These are phyloP conservation scores for Pollachius pollachius DNA, from an alignment of 2,113 vertebrate species.

Conservation along the genomic window DNA sequence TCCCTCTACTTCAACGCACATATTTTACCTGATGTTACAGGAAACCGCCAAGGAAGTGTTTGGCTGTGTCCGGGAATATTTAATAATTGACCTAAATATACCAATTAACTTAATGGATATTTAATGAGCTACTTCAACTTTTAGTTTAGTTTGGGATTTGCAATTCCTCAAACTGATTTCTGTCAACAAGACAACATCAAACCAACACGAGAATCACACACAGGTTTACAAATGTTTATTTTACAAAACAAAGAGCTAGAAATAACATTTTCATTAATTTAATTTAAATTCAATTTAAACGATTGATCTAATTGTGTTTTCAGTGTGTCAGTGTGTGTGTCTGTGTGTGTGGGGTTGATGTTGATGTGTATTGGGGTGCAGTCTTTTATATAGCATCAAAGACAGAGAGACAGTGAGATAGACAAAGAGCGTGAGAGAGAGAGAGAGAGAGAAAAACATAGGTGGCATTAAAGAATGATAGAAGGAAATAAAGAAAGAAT, in stretches of 20 bases:
- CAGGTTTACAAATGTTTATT: slow-evolving; percentile 72
- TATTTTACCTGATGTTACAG: too few species aligned
- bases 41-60: too few species aligned
- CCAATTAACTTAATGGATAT: too few species aligned
- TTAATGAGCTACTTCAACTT: too few species aligned
- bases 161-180: too few species aligned
- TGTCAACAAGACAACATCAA: slow-evolving; percentile 17
- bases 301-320: slow-evolving; percentile 30
- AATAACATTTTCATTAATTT: slow-evolving; percentile 30
- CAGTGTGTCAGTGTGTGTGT: neutral
- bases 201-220: slow-evolving; percentile 1
- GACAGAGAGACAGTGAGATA: too few species aligned
- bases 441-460: neutral
- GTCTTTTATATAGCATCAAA: too few species aligned
- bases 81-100: too few species aligned
- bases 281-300: slow-evolving; percentile 31
- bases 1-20: too few species aligned
- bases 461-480: neutral
- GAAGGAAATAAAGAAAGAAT: neutral
- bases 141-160: too few species aligned
- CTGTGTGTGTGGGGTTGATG: neutral
- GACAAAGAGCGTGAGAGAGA: neutral
- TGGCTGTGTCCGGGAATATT: too few species aligned
- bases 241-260: slow-evolving; percentile 76
- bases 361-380: too few species aligned